Conservation (phyloP, 23 tunicate genomes). For the Phallusia fumigata region DNA sequence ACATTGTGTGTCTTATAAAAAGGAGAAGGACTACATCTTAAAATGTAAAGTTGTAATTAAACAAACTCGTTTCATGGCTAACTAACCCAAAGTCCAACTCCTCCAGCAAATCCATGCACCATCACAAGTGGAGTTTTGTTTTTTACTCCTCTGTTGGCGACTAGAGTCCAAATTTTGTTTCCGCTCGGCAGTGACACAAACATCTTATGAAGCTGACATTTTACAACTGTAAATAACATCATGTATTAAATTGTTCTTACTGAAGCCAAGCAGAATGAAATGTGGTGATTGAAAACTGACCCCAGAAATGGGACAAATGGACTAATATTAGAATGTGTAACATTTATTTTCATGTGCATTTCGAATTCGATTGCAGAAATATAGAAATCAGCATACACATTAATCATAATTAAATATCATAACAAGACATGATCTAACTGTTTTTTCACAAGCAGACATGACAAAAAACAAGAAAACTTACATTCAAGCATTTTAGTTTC, state of each 20-base stretch:
- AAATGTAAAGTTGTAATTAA: no score
- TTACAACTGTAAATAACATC: conserved; percentile 44
- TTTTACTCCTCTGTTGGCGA: conserved; percentile 50
- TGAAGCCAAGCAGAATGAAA: background rate
- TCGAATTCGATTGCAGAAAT: no score
- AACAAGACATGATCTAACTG: no score
- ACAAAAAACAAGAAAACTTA: conserved; percentile 14
- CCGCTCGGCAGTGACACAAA: conserved; percentile 58
- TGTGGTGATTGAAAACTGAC: background rate
- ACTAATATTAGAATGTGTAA: background rate
- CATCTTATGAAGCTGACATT: conserved; percentile 45
- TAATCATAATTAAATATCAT: no score
- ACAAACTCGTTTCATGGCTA: conserved; percentile 31
- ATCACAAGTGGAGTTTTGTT: conserved; percentile 75
- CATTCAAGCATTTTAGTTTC: conserved; percentile 78
- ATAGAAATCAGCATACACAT: no score
- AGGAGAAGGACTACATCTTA: no score
- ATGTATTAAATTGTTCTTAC: no score
- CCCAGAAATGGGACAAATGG: background rate
- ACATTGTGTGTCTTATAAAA: no score
- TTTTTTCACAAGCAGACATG: background rate
- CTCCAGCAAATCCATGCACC: conserved; percentile 92
- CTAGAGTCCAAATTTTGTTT: conserved; percentile 65
- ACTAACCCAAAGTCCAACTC: conserved; percentile 92
- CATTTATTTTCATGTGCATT: no score